Conservation (phyloP, 1,140 invertebrate genomes). For the Phymastichus coffea region DNA sequence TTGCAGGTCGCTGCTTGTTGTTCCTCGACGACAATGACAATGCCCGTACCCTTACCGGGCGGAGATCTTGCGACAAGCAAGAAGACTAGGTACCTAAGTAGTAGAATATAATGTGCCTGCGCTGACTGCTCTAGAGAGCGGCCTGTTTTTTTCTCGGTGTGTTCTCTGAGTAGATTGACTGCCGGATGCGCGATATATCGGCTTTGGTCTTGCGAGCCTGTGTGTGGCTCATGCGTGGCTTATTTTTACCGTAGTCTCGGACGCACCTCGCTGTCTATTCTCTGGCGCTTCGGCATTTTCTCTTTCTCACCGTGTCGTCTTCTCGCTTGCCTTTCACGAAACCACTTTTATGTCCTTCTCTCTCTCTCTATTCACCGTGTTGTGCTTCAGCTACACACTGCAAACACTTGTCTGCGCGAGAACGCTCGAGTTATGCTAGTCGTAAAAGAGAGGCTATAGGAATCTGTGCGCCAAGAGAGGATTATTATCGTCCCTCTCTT, state of each 20-base stretch:
- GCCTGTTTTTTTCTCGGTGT: no score
- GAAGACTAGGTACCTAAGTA: not conserved
- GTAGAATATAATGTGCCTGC: not conserved
- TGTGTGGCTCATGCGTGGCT: no score
- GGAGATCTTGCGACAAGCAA: no score
- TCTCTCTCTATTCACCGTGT: not conserved
- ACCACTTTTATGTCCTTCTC: not conserved
- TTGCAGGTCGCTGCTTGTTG: not conserved
- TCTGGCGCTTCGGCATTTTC: conserved; percentile 22
- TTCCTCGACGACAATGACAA: not conserved
- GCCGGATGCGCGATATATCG: no score
- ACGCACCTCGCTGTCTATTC: conserved; percentile 21
- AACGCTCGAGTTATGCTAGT: no score
- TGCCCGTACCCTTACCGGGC: not conserved
- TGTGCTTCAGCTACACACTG: not conserved
- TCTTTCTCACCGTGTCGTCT: not conserved
- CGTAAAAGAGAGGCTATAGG: conserved; percentile 23
- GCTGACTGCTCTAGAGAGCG: not conserved
- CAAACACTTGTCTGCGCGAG: not conserved
- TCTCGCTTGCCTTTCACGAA: not conserved
- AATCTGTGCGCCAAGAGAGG: conserved; percentile 2
- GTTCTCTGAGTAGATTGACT: no score
- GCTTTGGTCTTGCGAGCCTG: no score
- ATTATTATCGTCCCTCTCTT: conserved; percentile 9
- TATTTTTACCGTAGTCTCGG: conserved; percentile 25